Base-by-base conservation (phyloP, 2,797 vertebrate species). In the Fistularia commersonii region DNA sequence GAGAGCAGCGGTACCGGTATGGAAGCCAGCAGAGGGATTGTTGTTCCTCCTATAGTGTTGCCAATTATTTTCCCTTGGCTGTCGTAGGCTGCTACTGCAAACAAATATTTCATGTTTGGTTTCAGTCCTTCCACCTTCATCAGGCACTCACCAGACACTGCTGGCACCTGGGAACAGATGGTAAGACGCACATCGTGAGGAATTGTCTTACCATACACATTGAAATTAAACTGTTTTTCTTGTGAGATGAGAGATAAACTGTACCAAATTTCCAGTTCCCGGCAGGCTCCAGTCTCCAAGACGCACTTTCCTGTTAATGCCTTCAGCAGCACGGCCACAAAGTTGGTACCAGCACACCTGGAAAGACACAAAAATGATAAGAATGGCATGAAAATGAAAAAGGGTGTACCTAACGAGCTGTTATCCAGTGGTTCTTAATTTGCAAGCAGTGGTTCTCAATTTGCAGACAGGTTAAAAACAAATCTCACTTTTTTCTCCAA, bases 291-390 rank as follows among this genome's bases (percentile, higher is more conserved):
- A 88, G 75, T 94, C 87, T 71, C 93, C 91, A 46, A 98, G 80
- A 5, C 93, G 89, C 49, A 95, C 94, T 91, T 94, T 99, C 10
- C 9, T 57, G 58, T 91, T 92, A 46, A 84, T 68, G 48, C 90
- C 85, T 57, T 85, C 87, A 36, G 88, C 92, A 74, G 83, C 81
- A 64, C 74, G 88, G 11, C 93, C 93, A 15, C 90, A 92, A 71
- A 98, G 89, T 70, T 90, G 85, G 76, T 98, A 99, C 94, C 95
- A 99, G 3, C 85, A 88, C 62, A 96, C 93, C 97, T 98, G 78
- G 9, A 48, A 15, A 42, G 8, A 45, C 56, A 37, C 5, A 44
- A 1, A 34, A 35, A 48, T 2, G 9, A 41, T 35, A 35, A 41
- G 40, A 3, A 32, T 49, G 32, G 23, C 3, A 32, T 1, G 2